Base-by-base conservation (phyloP, 2,888 invertebrate species). In the Notodonta ziczac region DNA sequence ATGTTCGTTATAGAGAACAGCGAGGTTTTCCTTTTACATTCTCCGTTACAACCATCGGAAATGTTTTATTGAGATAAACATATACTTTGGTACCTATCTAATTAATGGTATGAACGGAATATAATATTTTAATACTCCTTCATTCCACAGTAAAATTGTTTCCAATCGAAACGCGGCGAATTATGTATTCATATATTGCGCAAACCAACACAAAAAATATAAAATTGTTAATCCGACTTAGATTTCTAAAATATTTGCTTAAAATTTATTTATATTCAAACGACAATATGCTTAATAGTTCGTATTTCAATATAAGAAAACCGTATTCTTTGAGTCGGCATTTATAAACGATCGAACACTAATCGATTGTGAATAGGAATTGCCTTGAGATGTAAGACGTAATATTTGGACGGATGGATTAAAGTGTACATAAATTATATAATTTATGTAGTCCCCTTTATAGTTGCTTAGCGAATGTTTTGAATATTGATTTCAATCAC, bases 301-400 rank as follows among this genome's bases (percentile, higher is more conserved):
- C 80, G 76, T 80, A 83, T 83, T 77, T 81, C 77, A 84, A 83
- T 78, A 82, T 72, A 72, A 72, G 73, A 78, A 80, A 81, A 83
- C 77, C 75, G 75, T 80, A 76, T 82, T 80, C 77, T 74, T 77
- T 76, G 76, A 68, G 67, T 65, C 76, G 75, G 76, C 72, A 78
- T 81, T 85, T 76, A 83, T 79, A 82, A 84, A 82, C 77, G 74
- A 81, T 81, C 77, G 75, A 64, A 74, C 72, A 82, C 83, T 85
- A 86, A 88, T 86, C 82, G 87, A 79, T 85, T 73, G 68, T 83
- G 89, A 89, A 89, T 90, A 87, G 83, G 70, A 89, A 90, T 89
- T 71, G 83, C 83, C 73, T 77, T 76, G 69, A 82, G 78, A 82
- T 82, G 77, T 77, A 76, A 75, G 67, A 77, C 56, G 78, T 80